phyloP scores from a whole-genome alignment of 2,113 vertebrate species.

The Anoura caudifer region DNA sequence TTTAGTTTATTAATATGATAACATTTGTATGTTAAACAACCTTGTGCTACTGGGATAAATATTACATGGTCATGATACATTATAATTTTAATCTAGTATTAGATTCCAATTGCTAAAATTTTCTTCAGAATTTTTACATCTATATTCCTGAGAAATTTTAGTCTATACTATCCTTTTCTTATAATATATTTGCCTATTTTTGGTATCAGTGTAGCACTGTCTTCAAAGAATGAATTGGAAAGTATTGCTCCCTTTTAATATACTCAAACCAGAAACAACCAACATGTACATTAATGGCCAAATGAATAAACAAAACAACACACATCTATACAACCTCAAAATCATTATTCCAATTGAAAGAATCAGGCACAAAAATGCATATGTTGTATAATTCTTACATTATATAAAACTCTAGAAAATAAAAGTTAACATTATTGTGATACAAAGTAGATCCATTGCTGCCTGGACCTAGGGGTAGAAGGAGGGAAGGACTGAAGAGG shows the following conservation, averaged over 20 bases:
- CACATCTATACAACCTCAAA: background rate
- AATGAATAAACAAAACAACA: background rate
- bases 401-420: background rate
- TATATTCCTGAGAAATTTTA: background rate
- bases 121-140: background rate
- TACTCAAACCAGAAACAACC: background rate
- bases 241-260: background rate
- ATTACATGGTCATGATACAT: background rate
- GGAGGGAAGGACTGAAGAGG: background rate
- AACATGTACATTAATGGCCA: background rate
- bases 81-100: background rate
- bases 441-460: background rate
- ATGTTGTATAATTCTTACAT: background rate
- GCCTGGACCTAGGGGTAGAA: background rate
- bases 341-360: background rate
- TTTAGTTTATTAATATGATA: background rate
- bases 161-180: background rate
- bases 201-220: background rate
- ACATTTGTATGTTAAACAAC: background rate
- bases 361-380: background rate
- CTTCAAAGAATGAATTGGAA: background rate
- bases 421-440: background rate
- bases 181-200: background rate
- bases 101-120: background rate
- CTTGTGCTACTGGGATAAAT: background rate